A percentile compares a stretch with the other conserved stretches of the same genome.
Evolutionary conservation across 2,797 vertebrate species (phyloP).

Genomic region (Menidia menidia): DNA sequence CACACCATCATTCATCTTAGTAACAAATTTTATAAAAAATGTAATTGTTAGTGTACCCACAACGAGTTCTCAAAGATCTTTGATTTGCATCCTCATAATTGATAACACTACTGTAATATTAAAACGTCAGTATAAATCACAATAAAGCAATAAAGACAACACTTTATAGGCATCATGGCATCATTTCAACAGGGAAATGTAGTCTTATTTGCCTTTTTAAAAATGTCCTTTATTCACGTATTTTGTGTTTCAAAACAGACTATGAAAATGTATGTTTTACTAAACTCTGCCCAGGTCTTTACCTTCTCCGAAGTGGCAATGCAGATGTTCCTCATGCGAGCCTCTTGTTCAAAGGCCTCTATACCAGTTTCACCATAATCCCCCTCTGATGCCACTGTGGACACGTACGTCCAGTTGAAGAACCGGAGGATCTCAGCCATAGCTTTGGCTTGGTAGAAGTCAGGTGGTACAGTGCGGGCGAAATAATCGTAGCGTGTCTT

Average conservation of each 20-base stretch:
- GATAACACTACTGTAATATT: slow-evolving; percentile 64
- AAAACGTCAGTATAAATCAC: slow-evolving; percentile 56
- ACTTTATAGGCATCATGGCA: slow-evolving; percentile 31
- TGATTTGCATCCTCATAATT: slow-evolving; percentile 52
- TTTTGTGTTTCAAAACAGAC: background rate
- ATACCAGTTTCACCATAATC: slow-evolving; percentile 98
- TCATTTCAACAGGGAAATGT: background rate
- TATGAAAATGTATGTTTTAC: background rate
- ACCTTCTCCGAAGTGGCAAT: slow-evolving; percentile 96
- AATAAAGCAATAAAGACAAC: slow-evolving; percentile 60
- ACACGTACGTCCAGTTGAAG: slow-evolving; percentile 99
- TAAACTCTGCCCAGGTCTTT: slow-evolving; percentile 5
- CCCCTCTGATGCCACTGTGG: slow-evolving; percentile 95
- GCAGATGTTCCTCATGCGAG: slow-evolving; percentile 95
- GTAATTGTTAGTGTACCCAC: slow-evolving; percentile 42
- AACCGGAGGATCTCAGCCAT: slow-evolving; percentile 97
- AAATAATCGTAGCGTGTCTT: slow-evolving; percentile 98
- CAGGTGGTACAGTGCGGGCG: slow-evolving; percentile 95
- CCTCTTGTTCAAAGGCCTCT: slow-evolving; percentile 97
- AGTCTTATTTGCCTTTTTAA: slow-evolving; percentile 21
- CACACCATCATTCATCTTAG: slow-evolving; percentile 14
- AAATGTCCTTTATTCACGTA: slow-evolving; percentile 1
- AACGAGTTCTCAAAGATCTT: slow-evolving; percentile 59
- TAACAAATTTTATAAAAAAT: slow-evolving; percentile 59
- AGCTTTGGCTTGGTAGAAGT: slow-evolving; percentile 98